Evolutionary conservation across 2,113 vertebrate species (phyloP).

Genomic region (Pomatorhinus ruficollis): DNA sequence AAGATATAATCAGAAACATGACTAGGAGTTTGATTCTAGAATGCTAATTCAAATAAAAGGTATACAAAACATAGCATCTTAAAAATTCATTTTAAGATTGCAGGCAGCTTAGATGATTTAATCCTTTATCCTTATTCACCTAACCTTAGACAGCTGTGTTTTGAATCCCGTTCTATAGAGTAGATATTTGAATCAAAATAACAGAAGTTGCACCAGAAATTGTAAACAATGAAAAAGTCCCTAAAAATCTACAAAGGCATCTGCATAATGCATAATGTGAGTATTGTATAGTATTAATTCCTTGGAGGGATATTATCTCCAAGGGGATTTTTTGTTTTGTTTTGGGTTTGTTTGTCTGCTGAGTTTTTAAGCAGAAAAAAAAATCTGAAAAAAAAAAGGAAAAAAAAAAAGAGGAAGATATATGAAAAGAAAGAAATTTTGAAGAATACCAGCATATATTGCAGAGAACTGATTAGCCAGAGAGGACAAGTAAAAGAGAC

Average conservation of each 20-base stretch:
- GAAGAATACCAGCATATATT: neutral
- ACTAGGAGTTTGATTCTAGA: neutral
- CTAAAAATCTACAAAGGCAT: neutral
- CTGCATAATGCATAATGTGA: neutral
- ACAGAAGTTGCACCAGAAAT: neutral
- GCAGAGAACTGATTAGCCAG: neutral
- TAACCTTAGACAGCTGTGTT: neutral
- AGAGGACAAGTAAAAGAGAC: neutral
- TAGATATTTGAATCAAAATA: neutral
- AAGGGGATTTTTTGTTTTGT: fast-evolving
- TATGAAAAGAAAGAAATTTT: neutral
- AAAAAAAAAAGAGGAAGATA: neutral
- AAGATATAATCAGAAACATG: neutral
- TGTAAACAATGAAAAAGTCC: neutral
- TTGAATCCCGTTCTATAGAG: neutral
- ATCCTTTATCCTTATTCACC: neutral
- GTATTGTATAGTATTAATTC: neutral
- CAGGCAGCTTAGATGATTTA: neutral
- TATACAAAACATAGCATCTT: neutral
- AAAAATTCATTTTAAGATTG: neutral
- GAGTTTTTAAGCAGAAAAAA: neutral
- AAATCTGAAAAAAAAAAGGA: fast-evolving
- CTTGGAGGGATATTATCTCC: neutral
- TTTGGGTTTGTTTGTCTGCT: neutral
- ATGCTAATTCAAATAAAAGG: neutral